Base-by-base conservation (phyloP, 37 sponge, comb jelly and placozoan species). In the Lycopodina hypogea region DNA sequence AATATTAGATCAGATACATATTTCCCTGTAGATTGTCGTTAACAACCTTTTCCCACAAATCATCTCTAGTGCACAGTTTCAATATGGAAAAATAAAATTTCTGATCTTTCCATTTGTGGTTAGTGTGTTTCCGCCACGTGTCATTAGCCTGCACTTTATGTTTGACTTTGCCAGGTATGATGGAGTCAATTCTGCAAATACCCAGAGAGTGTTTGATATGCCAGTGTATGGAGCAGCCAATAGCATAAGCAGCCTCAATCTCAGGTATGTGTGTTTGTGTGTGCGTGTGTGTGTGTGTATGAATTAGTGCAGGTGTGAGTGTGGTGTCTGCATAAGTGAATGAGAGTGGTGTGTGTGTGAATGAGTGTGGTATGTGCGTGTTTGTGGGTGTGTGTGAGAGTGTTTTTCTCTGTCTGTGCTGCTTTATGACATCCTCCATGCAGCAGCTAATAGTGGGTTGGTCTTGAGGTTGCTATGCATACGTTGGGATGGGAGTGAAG, bases 151-250 rank as follows among this genome's bases (percentile, higher is more conserved):
- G n/a, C n/a, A n/a, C n/a, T n/a, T n/a, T 45, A 9, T 45, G 48
- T 45, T 4, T 45, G 48, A 4, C 9, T 45, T 45, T 45, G 29
- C 42, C 48, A 73, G 74, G 35, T 70, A 70, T 35, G 24, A 1
- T 42, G 34, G 45, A 50, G 22, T 53, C 34, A n/a, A 22, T 37
- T 62, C 3, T 41, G 35, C 24, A 34, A 17, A 24, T 1, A 36
- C n/a, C 23, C 34, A 3, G 33, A 73, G 67, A 22, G 80, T 78
- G 22, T 67, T 62, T 73, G 86, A 85, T n/a, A 12, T 85, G 50
- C 86, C 86, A 0, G 72, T 85, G 40, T 71, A 78, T 74, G 86
- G 86, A 29, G 39, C 67, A 23, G 39, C 63, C 4, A 72, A 52
- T 19, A 84, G 64, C 40, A 63, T 82, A 0, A 33, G 33, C 19